Conservation (phyloP, 2,888 invertebrate genomes). For the Ectropis crepuscularia region DNA sequence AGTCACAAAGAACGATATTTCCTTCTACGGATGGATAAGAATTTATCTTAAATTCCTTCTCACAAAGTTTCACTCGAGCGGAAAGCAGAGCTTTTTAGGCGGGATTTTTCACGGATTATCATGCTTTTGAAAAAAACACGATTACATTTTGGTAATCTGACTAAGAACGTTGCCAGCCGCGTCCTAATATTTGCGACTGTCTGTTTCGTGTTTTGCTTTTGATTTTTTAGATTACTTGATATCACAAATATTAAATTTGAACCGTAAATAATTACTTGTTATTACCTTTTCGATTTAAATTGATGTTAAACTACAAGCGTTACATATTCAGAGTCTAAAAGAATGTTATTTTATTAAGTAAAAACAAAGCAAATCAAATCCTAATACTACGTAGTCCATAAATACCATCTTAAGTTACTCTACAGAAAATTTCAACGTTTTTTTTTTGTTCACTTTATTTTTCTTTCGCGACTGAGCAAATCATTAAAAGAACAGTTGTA, state of each 20-base stretch:
- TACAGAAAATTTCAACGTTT: neutral
- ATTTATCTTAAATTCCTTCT: too few relatives aligned
- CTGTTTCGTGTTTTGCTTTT: constrained; percentile 2
- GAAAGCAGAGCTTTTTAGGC: constrained; percentile 17
- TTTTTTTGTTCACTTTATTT: neutral
- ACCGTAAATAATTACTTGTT: too few relatives aligned
- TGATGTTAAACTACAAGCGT: too few relatives aligned
- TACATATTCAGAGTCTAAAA: too few relatives aligned
- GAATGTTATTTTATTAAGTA: too few relatives aligned
- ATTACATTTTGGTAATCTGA: constrained; percentile 26
- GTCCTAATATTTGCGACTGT: constrained; percentile 1
- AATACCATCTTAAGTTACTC: too few relatives aligned
- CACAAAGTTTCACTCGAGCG: constrained; percentile 5
- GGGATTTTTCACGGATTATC: constrained; percentile 22
- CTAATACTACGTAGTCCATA: too few relatives aligned
- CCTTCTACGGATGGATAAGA: too few relatives aligned
- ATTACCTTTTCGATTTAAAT: too few relatives aligned
- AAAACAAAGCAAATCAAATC: too few relatives aligned
- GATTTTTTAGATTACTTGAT: neutral
- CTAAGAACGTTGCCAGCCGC: constrained; percentile 16
- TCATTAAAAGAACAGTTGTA: constrained; percentile 25
- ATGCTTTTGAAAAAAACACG: constrained; percentile 16
- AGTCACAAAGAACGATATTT: too few relatives aligned
- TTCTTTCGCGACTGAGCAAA: neutral
- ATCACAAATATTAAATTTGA: too few relatives aligned